Base-by-base conservation (phyloP, 92 coral and sea anemone species). In the Palythoa caribaeorum region DNA sequence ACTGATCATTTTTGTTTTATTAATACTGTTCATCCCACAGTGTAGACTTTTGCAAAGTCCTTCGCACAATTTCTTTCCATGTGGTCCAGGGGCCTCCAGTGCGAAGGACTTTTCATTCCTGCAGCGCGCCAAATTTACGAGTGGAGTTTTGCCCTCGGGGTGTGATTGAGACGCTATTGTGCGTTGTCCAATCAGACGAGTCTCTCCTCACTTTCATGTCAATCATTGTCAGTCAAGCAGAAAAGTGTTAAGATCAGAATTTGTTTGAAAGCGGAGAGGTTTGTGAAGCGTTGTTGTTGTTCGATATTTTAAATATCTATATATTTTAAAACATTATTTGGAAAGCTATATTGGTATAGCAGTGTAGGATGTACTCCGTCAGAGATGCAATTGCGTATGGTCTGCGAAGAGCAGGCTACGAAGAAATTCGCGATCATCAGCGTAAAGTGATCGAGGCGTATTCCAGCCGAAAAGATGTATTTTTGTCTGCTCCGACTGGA, bases 401-500 rank as follows among this genome's bases (percentile, higher is more conserved):
- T 5, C 47, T 66, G 38, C 35, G 77, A 37, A 66, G 62, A 83
- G 28, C 76, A 37, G 38, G 73, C 1, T 83, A 66, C 57, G 35
- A 83, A 65, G 87, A 40, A 40, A 74, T 65, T 63, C 76, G 87
- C 13, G 57, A 83, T 38, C 87, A 83, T 9, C 86, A 83, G 38
- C 10, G 86, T 6, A 57, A 48, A 57, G 86, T 66, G 1, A 63
- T 83, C 35, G 76, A 83, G 17, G 86, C 78, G 10, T 84, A 84
- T 50, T 71, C 68, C 28, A 52, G 79, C 63, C 70, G 79, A 5
- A 69, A 68, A n/a, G 79, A 52, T 17, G 36, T 84, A 1, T 72
- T 84, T 71, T 66, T 71, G 9, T 72, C 72, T 3, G 40, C 88
- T 66, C 80, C 88, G 21, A 84, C 88, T 39, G 88, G 88, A 71